These are phyloP conservation scores for Pantherophis alleghaniensis DNA, from an alignment of 2,797 vertebrate genomes.

Conservation along the genomic window DNA sequence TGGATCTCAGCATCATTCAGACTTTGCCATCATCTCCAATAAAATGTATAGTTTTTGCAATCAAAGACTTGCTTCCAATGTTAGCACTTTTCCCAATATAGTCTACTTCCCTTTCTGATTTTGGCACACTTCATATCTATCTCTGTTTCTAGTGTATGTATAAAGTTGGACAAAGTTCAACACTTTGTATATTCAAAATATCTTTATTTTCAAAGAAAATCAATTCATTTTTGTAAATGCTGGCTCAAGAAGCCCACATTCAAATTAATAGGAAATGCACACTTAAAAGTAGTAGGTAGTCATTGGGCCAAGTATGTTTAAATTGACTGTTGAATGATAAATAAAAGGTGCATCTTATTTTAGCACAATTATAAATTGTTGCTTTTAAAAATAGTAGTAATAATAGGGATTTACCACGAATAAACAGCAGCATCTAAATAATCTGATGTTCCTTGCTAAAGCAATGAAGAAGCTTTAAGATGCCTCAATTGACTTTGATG, in stretches of 20 bases:
- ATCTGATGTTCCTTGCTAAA: background rate
- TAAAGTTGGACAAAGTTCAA: background rate
- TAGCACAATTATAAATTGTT: background rate
- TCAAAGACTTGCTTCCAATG: background rate
- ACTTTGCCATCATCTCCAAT: background rate
- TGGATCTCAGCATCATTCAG: background rate
- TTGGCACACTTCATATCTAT: background rate
- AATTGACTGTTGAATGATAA: background rate
- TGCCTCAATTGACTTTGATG: background rate
- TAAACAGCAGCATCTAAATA: background rate
- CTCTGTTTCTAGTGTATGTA: background rate
- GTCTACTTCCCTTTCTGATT: slow-evolving; percentile 25
- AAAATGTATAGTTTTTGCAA: slow-evolving; percentile 4
- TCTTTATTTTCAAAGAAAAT: background rate
- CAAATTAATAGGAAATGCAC: background rate
- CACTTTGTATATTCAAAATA: background rate
- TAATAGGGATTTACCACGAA: background rate
- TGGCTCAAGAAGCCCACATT: background rate
- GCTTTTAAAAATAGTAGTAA: background rate
- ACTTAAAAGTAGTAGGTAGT: background rate
- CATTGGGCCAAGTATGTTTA: background rate
- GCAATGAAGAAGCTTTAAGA: background rate
- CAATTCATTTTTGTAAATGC: background rate
- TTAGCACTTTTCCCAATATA: background rate
- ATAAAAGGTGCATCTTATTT: background rate